Evolutionary conservation across 1,140 invertebrate genomes (phyloP).

Genomic region (Aporrectodea caliginosa): DNA sequence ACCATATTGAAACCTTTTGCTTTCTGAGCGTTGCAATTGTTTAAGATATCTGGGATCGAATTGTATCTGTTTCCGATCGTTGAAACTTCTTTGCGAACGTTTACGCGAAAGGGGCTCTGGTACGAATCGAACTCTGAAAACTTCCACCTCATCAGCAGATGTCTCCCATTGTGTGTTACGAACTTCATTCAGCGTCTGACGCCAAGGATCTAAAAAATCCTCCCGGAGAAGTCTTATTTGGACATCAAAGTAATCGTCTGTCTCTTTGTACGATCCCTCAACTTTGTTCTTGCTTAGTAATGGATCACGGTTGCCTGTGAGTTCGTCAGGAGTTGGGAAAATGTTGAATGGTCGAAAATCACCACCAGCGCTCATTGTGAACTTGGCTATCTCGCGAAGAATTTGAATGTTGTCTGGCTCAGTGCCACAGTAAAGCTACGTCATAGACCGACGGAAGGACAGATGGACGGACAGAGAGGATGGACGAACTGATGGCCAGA

Average conservation of each 20-base stretch:
- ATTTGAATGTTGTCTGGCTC: too few relatives aligned
- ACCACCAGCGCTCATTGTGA: too few relatives aligned
- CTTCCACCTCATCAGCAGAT: constrained; percentile 40
- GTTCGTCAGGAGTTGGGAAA: too few relatives aligned
- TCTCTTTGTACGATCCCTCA: constrained; percentile 61
- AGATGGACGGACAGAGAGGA: too few relatives aligned
- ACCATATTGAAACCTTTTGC: constrained; percentile 66
- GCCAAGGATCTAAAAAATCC: constrained; percentile 60
- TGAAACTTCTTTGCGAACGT: background rate
- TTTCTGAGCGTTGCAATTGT: constrained; percentile 47
- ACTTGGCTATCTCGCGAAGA: too few relatives aligned
- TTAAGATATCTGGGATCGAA: constrained; percentile 40
- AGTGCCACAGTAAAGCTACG: too few relatives aligned
- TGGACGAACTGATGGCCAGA: too few relatives aligned
- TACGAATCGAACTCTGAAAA: background rate
- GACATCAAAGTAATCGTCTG: constrained; percentile 71
- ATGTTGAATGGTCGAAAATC: too few relatives aligned
- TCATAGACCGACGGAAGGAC: too few relatives aligned
- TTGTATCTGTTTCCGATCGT: constrained; percentile 37
- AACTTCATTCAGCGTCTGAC: too few relatives aligned
- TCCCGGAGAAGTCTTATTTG: constrained; percentile 73
- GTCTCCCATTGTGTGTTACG: too few relatives aligned
- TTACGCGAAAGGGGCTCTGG: background rate
- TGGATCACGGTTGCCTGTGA: constrained; percentile 41
- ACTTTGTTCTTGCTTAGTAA: constrained; percentile 63